Base-by-base conservation (phyloP, 64 coral and sea anemone genomes). In the Exaiptasia diaphana region DNA sequence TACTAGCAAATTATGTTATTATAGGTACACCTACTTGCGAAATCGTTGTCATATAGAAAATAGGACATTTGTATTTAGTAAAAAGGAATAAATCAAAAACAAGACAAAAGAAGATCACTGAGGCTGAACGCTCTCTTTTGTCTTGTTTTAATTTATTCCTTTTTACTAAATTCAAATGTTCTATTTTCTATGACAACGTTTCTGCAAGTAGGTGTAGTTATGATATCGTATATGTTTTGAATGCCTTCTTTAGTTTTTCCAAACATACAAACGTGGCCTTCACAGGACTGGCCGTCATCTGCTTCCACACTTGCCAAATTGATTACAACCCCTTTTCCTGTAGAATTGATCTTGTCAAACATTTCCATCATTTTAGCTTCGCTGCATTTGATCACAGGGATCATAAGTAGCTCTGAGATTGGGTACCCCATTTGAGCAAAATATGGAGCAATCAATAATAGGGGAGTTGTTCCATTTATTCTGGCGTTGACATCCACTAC, bases 401-500 rank as follows among this genome's bases (percentile, higher is more conserved):
- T 73, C 28, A 30, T 73, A 40, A 73, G 69, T 11, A 73, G 38
- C 4, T 25, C 69, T 4, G 85, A 83, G n/a, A 85, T 39, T 2
- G 91, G 80, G 42, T 41, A 95, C 4, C 75, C 73, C 9, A 83
- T 20, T 0, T 61, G 79, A 0, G 91, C 86, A 79, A 95, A 89
- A 7, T 89, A 74, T 0, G 91, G 91, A 3, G 86, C 74, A 30
- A 95, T 95, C 7, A 95, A 43, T 2, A 95, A 57, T 52, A 95
- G 79, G 31, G 86, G 78, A 2, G 91, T 95, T 9, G 78, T 82
- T 1, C 83, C 86, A 12, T 85, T 75, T 41, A 95, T 95, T 68
- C 86, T 88, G 29, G 86, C 69, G 85, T 95, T 95, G 0, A 95
- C 85, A 56, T 95, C 91, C 4, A 95, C 75, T 0, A 90, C 86